A percentile compares a stretch with the other conserved stretches of the same genome.
Conservation (phyloP, 2,797 vertebrate species). For the Simalia tracyae region DNA sequence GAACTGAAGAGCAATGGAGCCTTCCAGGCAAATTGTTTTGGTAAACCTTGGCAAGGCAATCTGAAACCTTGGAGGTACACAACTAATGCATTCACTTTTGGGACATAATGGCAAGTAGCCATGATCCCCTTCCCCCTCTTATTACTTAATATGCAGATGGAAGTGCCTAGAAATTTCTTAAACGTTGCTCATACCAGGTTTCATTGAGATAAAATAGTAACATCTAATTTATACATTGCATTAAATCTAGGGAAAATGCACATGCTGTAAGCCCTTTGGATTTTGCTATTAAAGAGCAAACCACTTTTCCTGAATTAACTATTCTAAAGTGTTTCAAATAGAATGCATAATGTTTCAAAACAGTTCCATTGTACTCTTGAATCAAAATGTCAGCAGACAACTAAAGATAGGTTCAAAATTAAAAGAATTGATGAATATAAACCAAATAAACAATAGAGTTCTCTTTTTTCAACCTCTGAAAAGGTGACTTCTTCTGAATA, state of each 20-base stretch:
- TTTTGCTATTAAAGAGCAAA: background rate
- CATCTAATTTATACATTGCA: constrained; percentile 17
- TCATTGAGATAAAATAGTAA: background rate
- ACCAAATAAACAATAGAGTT: background rate
- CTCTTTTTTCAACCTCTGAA: background rate
- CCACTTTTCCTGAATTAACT: background rate
- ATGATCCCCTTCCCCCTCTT: background rate
- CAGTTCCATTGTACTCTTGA: constrained; percentile 15
- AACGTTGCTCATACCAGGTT: background rate
- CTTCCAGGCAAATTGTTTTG: background rate
- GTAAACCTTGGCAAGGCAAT: background rate
- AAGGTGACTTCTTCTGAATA: constrained; percentile 1
- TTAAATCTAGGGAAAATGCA: background rate
- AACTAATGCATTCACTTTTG: background rate
- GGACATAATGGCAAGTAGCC: background rate
- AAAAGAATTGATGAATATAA: constrained; percentile 4
- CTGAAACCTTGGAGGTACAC: background rate
- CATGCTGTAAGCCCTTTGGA: background rate
- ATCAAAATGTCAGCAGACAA: constrained; percentile 28
- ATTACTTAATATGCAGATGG: background rate
- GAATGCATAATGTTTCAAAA: constrained; percentile 35
- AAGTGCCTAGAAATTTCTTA: background rate
- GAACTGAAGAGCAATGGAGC: background rate
- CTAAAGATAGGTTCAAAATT: constrained; percentile 28
- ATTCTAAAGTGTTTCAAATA: background rate